Evolutionary conservation across 2,797 vertebrate genomes (phyloP).

Genomic region (Myotis pilosus): DNA sequence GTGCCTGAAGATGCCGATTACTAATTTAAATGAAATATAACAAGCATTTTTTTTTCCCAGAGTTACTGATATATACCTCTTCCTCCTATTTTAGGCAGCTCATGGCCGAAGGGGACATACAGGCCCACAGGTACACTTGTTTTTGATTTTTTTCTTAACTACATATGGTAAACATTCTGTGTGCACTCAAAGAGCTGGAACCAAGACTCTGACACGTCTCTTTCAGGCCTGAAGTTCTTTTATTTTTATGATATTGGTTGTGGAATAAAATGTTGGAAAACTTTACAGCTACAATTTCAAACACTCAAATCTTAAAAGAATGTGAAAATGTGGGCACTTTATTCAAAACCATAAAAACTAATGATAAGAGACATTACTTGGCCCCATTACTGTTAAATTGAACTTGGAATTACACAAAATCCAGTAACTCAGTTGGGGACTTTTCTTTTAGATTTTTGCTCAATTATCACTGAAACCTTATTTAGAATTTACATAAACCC

Average conservation of each 20-base stretch:
- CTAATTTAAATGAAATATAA: slow-evolving; percentile 13
- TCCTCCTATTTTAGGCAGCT: slow-evolving; percentile 50
- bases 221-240: background rate
- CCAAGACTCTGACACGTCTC: background rate
- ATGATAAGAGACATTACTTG: background rate
- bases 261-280: slow-evolving; percentile 37
- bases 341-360: background rate
- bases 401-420: slow-evolving; percentile 43
- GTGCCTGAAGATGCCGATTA: background rate
- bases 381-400: background rate
- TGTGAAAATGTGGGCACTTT: background rate
- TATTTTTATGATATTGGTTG: background rate
- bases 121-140: slow-evolving; percentile 71
- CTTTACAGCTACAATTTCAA: slow-evolving; percentile 18
- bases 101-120: slow-evolving; percentile 71
- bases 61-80: background rate
- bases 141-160: background rate
- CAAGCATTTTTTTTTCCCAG: background rate
- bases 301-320: background rate
- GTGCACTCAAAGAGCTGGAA: background rate
- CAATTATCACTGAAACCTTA: background rate
- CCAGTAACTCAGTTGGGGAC: background rate
- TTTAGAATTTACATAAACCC: background rate
- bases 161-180: background rate
- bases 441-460: slow-evolving; percentile 27